phyloP scores from a whole-genome alignment of 2,113 vertebrate genomes.

The Blennius ocellaris region DNA sequence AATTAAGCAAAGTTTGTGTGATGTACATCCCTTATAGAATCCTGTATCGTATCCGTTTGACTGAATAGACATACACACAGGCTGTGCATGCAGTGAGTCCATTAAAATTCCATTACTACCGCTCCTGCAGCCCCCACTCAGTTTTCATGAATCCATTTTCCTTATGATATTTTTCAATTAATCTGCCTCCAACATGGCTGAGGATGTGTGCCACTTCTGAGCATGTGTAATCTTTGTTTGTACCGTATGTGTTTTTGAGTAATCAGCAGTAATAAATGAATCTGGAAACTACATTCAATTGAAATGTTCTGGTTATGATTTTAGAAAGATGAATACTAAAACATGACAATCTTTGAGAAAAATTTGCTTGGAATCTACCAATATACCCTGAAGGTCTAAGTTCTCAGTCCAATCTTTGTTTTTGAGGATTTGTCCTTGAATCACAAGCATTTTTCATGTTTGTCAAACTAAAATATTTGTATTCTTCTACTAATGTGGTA shows the following conservation, averaged over 20 bases:
- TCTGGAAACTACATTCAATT: constrained; percentile 1
- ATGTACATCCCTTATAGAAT: neutral
- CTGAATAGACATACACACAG: constrained; percentile 8
- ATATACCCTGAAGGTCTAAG: too few species aligned
- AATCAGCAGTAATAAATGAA: neutral
- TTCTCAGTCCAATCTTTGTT: neutral
- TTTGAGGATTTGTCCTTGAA: neutral
- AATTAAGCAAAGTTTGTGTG: neutral
- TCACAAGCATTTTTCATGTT: neutral
- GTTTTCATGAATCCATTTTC: constrained; percentile 42
- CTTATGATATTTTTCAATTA: constrained; percentile 43
- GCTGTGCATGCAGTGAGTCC: neutral
- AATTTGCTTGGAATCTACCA: neutral
- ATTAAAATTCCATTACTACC: constrained; percentile 26
- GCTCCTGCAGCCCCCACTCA: constrained; percentile 8
- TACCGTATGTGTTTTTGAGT: neutral
- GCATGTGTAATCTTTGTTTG: neutral
- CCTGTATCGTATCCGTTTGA: neutral
- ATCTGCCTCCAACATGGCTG: constrained; percentile 1
- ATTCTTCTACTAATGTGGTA: too few species aligned
- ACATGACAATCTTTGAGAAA: neutral
- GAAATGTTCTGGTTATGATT: too few species aligned
- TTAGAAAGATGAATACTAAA: neutral
- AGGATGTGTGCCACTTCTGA: neutral
- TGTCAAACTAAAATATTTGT: too few species aligned